Evolutionary conservation across 2,113 vertebrate genomes (phyloP).

Genomic region (Geococcyx californianus): DNA sequence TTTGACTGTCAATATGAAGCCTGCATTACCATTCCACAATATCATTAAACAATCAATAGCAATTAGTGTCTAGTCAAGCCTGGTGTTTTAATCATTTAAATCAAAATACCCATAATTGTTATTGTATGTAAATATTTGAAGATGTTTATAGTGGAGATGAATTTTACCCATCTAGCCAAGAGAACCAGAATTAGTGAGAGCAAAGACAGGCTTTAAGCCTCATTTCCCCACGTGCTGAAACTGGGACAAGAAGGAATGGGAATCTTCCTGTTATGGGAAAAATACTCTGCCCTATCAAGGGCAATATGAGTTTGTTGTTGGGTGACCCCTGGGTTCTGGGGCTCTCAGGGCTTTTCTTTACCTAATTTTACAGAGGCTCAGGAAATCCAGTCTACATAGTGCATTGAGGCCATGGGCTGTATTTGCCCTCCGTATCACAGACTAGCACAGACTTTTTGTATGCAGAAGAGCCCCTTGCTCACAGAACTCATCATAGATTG

Average conservation of each 20-base stretch:
- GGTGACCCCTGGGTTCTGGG: background rate
- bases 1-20: conserved; percentile 73
- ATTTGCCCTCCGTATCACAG: background rate
- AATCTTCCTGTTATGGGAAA: background rate
- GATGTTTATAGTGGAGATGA: conserved; percentile 57
- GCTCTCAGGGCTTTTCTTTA: background rate
- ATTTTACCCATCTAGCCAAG: conserved; percentile 14
- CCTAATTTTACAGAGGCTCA: background rate
- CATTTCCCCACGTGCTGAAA: background rate
- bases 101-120: conserved; percentile 70
- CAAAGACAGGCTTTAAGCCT: background rate
- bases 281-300: background rate
- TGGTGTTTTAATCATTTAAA: conserved; percentile 74
- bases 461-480: background rate
- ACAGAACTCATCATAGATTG: background rate
- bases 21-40: conserved; percentile 68
- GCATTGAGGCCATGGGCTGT: background rate
- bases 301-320: background rate
- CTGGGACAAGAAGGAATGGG: background rate
- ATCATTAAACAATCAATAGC: conserved; percentile 77
- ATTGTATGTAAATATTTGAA: conserved; percentile 73
- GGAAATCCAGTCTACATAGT: background rate
- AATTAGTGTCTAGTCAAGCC: conserved; percentile 74
- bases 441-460: background rate
- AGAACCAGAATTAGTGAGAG: background rate